A percentile compares a stretch with the other conserved stretches of the same genome.
Evolutionary conservation across 2,888 invertebrate genomes (phyloP).

Genomic region (Deilephila elpenor): DNA sequence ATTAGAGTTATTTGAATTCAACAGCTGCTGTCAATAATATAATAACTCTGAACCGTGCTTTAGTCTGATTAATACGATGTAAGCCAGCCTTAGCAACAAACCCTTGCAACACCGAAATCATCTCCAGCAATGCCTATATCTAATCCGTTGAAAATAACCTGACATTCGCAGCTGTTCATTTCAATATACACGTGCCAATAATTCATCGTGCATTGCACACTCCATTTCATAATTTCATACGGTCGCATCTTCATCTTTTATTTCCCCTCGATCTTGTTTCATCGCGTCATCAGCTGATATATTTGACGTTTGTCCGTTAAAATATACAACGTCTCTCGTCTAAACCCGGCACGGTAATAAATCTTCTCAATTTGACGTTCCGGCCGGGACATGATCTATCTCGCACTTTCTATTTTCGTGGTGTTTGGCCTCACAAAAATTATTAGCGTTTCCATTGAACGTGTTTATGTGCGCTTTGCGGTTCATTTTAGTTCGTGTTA

Average conservation of each 20-base stretch:
- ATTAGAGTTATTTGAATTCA: background rate
- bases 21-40: background rate
- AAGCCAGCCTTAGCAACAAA: background rate
- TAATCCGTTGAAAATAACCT: slow-evolving; percentile 27
- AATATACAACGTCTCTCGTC: slow-evolving; percentile 34
- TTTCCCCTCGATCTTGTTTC: slow-evolving; percentile 42
- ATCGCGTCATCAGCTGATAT: slow-evolving; percentile 49
- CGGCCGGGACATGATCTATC: slow-evolving; percentile 33
- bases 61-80: background rate
- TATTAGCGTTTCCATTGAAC: slow-evolving; percentile 11
- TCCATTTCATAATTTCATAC: slow-evolving; percentile 28
- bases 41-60: background rate
- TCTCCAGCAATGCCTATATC: background rate
- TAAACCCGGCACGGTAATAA: slow-evolving; percentile 45
- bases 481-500: background rate
- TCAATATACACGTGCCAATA: slow-evolving; percentile 55
- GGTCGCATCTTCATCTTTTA: slow-evolving; percentile 30
- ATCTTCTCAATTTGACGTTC: slow-evolving; percentile 51
- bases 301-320: slow-evolving; percentile 52
- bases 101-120: slow-evolving; percentile 1
- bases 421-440: slow-evolving; percentile 31
- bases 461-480: slow-evolving; percentile 22
- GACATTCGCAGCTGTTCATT: slow-evolving; percentile 51
- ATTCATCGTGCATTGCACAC: slow-evolving; percentile 44
- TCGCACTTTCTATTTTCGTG: slow-evolving; percentile 45